Conservation (phyloP, 2,888 invertebrate genomes). For the Seira musarum region DNA sequence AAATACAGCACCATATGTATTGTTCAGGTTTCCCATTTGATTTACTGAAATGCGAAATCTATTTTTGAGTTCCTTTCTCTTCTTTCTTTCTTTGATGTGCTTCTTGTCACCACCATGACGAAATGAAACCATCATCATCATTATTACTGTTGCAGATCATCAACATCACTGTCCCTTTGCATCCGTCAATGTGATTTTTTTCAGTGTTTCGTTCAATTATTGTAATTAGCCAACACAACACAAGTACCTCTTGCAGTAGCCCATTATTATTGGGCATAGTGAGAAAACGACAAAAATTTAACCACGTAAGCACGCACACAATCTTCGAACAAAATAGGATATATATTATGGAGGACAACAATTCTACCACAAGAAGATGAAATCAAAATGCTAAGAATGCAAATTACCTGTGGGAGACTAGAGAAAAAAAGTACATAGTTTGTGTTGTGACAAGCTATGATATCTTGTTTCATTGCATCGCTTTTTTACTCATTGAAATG, state of each 20-base stretch:
- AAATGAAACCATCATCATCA: conserved; percentile 5
- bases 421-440: neutral
- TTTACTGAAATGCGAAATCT: too few species aligned
- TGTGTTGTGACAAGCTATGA: neutral
- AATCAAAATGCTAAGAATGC: conserved; percentile 12
- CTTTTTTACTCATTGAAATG: neutral
- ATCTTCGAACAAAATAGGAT: neutral
- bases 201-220: conserved; percentile 9
- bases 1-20: too few species aligned
- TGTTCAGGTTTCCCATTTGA: too few species aligned
- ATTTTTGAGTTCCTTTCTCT: neutral
- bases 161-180: neutral
- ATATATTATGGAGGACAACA: neutral
- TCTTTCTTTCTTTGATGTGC: conserved; percentile 6
- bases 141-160: neutral
- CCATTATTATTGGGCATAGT: neutral
- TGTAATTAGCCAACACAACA: conserved; percentile 24
- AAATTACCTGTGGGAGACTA: conserved; percentile 28
- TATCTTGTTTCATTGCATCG: neutral
- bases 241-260: neutral
- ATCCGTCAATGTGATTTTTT: neutral
- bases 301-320: conserved; percentile 13
- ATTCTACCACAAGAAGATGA: conserved; percentile 6
- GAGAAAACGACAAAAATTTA: conserved; percentile 3
- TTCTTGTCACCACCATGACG: conserved; percentile 12